Evolutionary conservation across 2,797 vertebrate species (phyloP), one percentile per base, ranked within the genome.

Genomic region (Echeneis naucrates): DNA sequence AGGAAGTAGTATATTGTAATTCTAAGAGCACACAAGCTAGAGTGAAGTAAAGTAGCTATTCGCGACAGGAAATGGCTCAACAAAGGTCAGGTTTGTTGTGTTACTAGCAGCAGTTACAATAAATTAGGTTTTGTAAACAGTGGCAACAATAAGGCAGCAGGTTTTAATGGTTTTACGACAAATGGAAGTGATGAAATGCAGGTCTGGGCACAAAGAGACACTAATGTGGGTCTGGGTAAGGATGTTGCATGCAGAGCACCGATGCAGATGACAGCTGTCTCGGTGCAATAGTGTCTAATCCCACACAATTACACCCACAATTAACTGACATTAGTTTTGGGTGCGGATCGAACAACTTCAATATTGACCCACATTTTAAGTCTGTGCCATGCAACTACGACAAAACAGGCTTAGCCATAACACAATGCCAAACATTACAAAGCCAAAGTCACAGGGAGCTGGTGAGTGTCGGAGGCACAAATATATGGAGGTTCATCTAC

Each of bases 111-210:
- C 82, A 67, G 77, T 85, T 72, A 74, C 59, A 80, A 75, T 81
- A 68, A 74, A 70, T 83, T 66, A 81, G 76, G 83, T 86, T 74
- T 73, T 86, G 87, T 89, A 86, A 91, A 91, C 82, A 60, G 80
- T 81, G 48, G 47, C 14, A 17, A 80, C 64, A 72, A 78, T 87
- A 92, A 90, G 89, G 89, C 88, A 89, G 84, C 78, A 82, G 75
- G 75, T 84, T 73, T 81, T 47, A 71, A 78, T 82, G 75, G 75
- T 84, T 73, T 81, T 47, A 71, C 84, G 81, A 80, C 64, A 77
- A 60, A 81, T 16, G 72, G 77, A 91, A 72, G 64, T 82, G 77
- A 78, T 55, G 55, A 77, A 81, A 86, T 35, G 21, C 38, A 0
- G 42, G 5, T 48, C 62, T 62, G 79, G 85, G 73, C 71, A 80